Conservation (phyloP, 2,113 vertebrate genomes). For the Sula dactylatra region DNA sequence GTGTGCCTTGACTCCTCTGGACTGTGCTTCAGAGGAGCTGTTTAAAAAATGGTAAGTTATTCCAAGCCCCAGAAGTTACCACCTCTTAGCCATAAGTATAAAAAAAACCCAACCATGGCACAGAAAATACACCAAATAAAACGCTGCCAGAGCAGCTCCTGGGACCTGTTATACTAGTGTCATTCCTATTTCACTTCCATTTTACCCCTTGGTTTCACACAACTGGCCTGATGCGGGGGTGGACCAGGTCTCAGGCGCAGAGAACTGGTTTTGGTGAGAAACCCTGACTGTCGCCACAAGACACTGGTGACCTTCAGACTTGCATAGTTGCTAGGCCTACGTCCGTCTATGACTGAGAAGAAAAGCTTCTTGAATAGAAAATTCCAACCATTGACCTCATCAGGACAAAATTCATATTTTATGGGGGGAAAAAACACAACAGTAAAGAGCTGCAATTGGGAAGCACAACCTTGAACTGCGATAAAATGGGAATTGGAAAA, state of each 20-base stretch:
- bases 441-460: not conserved
- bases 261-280: not conserved
- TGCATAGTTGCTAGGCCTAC: not conserved
- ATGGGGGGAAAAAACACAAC: not conserved
- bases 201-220: not conserved
- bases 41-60: not conserved
- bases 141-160: not conserved
- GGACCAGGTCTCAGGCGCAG: not conserved
- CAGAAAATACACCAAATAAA: not conserved
- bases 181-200: not conserved
- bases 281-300: not conserved
- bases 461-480: not conserved
- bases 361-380: not conserved
- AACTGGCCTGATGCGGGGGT: not conserved
- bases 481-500: conserved; percentile 45
- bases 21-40: not conserved
- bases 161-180: not conserved
- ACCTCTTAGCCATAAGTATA: not conserved
- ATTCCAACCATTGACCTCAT: not conserved
- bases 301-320: not conserved
- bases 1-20: not conserved
- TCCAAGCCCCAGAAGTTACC: not conserved
- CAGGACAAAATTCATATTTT: not conserved
- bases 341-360: not conserved
- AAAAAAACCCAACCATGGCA: not conserved